phyloP scores from a whole-genome alignment of 2,113 vertebrate genomes.

The Prionailurus bengalensis region DNA sequence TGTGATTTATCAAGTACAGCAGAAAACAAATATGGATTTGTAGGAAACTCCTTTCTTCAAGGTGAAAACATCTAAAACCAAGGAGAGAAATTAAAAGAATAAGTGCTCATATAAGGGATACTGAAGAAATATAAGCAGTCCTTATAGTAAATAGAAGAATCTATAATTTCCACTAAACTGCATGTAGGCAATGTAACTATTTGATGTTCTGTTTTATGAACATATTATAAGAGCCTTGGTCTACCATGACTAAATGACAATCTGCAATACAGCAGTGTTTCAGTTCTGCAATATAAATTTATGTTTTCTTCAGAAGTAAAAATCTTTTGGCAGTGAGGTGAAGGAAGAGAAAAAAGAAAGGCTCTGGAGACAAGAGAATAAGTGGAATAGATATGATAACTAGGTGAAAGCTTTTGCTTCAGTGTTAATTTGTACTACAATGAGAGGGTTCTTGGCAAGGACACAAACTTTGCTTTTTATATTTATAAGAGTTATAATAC shows the following conservation, averaged over 20 bases:
- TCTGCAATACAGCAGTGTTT: slow-evolving; percentile 55
- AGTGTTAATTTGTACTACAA: slow-evolving; percentile 74
- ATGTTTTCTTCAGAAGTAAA: slow-evolving; percentile 77
- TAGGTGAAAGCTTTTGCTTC: slow-evolving; percentile 72
- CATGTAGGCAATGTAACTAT: not conserved
- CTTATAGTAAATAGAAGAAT: not conserved
- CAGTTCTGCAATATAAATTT: slow-evolving; percentile 69
- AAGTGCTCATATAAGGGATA: not conserved
- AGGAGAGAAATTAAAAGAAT: slow-evolving; percentile 48
- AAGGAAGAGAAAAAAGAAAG: slow-evolving; percentile 63
- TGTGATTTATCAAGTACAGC: not conserved
- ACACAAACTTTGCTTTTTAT: slow-evolving; percentile 70
- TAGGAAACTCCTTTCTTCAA: not conserved
- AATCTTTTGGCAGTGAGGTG: slow-evolving; percentile 69
- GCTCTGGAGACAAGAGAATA: slow-evolving; percentile 74
- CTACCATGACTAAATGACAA: slow-evolving; percentile 62
- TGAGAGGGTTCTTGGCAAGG: slow-evolving; percentile 77
- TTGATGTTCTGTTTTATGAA: not conserved
- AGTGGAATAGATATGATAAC: slow-evolving; percentile 74
- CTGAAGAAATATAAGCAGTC: not conserved
- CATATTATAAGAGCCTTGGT: not conserved
- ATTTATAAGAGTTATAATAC: slow-evolving; percentile 44
- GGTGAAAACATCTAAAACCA: slow-evolving; percentile 30
- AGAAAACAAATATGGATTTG: not conserved
- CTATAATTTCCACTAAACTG: slow-evolving; percentile 48